These are phyloP conservation scores for Danio jaintianensis DNA, from an alignment of 2,797 vertebrate genomes.

Conservation along the genomic window DNA sequence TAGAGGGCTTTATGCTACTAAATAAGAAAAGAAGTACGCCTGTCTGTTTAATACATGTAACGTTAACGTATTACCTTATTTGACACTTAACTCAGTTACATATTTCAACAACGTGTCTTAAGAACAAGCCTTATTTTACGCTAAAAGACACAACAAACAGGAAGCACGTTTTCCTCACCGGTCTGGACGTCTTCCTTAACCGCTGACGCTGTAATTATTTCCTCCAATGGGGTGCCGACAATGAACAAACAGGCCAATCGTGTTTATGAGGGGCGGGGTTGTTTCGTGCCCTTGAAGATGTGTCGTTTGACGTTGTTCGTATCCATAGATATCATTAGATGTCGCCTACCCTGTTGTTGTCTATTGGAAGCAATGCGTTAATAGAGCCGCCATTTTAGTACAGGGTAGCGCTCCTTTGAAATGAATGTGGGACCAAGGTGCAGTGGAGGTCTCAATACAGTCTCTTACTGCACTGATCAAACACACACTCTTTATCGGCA, in stretches of 20 bases:
- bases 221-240: constrained; percentile 17
- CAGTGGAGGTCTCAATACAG: too few species aligned
- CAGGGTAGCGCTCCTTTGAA: too few species aligned
- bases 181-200: constrained; percentile 15
- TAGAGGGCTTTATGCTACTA: neutral
- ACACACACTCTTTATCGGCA: too few species aligned
- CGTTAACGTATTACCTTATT: neutral
- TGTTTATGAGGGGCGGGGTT: neutral
- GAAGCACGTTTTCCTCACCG: constrained; percentile 43
- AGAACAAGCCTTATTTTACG: neutral
- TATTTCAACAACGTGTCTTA: neutral
- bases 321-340: too few species aligned
- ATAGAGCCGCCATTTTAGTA: too few species aligned
- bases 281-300: constrained; percentile 24
- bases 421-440: too few species aligned
- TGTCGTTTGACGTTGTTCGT: neutral
- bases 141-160: neutral
- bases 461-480: too few species aligned
- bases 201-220: neutral
- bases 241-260: constrained; percentile 30
- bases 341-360: too few species aligned
- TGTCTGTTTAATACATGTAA: neutral
- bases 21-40: neutral
- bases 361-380: too few species aligned
- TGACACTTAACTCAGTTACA: neutral